These are phyloP conservation scores for Carlito syrichta DNA, from an alignment of 2,113 vertebrate genomes.

Conservation along the genomic window DNA sequence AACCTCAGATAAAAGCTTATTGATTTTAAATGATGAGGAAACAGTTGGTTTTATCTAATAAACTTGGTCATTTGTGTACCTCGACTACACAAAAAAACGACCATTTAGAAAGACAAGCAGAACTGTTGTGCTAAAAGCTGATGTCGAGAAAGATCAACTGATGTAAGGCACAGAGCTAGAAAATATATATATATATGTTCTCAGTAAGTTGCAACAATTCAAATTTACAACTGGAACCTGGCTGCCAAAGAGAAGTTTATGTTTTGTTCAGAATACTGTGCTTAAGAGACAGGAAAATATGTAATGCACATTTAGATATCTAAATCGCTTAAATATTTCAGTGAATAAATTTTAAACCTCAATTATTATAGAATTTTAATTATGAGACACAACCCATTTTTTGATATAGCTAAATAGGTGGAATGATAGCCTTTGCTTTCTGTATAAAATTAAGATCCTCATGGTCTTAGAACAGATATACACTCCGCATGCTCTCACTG, in stretches of 20 bases:
- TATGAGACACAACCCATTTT: not conserved
- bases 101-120: not conserved
- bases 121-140: not conserved
- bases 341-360: not conserved
- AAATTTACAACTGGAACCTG: not conserved
- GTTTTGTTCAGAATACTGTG: not conserved
- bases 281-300: not conserved
- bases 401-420: not conserved
- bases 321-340: not conserved
- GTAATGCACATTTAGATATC: not conserved
- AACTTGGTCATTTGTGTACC: not conserved
- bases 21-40: not conserved
- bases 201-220: not conserved
- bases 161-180: not conserved
- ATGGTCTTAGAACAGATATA: not conserved
- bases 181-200: not conserved
- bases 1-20: not conserved
- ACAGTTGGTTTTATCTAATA: not conserved
- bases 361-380: slow-evolving; percentile 26
- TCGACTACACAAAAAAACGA: slow-evolving; percentile 13
- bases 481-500: not conserved
- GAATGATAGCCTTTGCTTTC: not conserved
- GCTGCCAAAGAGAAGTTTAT: not conserved
- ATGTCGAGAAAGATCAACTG: not conserved
- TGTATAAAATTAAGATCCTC: not conserved